These are phyloP conservation scores for Carlito syrichta DNA, from an alignment of 2,113 vertebrate species.

Conservation along the genomic window DNA sequence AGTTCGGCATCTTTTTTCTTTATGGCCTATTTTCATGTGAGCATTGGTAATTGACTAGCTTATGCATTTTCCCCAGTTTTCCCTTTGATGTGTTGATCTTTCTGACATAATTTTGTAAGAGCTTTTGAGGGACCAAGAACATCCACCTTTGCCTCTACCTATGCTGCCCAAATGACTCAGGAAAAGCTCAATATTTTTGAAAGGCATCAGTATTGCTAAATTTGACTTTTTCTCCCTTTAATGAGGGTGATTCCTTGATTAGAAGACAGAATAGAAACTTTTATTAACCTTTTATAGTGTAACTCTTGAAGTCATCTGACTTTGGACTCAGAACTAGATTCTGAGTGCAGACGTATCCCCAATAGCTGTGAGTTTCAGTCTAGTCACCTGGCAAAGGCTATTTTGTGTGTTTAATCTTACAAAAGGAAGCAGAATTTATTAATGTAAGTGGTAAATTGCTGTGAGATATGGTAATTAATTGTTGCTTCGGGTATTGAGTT, in stretches of 20 bases:
- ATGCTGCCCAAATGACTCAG: too few relatives aligned
- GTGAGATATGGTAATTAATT: too few relatives aligned
- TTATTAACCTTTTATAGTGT: neutral
- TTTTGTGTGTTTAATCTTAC: neutral
- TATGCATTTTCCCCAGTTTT: fast-evolving
- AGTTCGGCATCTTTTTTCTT: too few relatives aligned
- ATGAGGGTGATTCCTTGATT: neutral
- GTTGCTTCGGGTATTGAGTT: neutral
- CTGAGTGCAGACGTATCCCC: too few relatives aligned
- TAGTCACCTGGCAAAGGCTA: neutral
- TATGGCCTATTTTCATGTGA: neutral
- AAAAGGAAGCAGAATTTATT: neutral
- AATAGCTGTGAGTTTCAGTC: neutral
- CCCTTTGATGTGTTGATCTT: neutral
- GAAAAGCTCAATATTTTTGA: neutral
- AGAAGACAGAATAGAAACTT: too few relatives aligned
- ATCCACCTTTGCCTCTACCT: neutral
- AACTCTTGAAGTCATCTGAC: neutral
- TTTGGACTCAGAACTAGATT: neutral
- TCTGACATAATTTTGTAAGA: neutral
- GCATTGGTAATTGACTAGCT: neutral
- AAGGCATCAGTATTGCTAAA: neutral
- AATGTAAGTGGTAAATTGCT: neutral
- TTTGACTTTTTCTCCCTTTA: neutral
- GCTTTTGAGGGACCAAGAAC: fast-evolving